A percentile compares a stretch with the other conserved stretches of the same genome.
phyloP scores from a whole-genome alignment of 2,888 invertebrate species.

The Lottia scabra region DNA sequence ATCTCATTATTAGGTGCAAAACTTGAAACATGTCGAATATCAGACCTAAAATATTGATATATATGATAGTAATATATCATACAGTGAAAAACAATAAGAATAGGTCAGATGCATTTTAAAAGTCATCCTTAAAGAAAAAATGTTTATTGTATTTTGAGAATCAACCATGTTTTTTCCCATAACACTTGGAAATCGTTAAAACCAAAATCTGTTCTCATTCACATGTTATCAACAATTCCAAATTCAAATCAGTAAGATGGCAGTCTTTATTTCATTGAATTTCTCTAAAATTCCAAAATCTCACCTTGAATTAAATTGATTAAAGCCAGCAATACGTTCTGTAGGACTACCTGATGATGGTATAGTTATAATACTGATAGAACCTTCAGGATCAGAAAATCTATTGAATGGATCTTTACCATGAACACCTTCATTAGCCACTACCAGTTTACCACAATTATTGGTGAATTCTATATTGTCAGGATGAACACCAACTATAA shows the following conservation, averaged over 20 bases:
- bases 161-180: too few relatives aligned
- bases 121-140: too few relatives aligned
- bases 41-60: slow-evolving; percentile 18
- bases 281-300: too few relatives aligned
- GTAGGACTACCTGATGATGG: slow-evolving; percentile 33
- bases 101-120: too few relatives aligned
- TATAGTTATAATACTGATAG: slow-evolving; percentile 36
- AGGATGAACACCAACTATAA: slow-evolving; percentile 44
- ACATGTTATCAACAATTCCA: too few relatives aligned
- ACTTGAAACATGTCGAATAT: slow-evolving; percentile 22
- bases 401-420: slow-evolving; percentile 25
- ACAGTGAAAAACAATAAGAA: too few relatives aligned
- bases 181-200: too few relatives aligned
- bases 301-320: slow-evolving; percentile 26
- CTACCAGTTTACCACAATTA: slow-evolving; percentile 37
- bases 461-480: slow-evolving; percentile 38
- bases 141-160: too few relatives aligned
- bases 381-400: slow-evolving; percentile 43
- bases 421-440: slow-evolving; percentile 43
- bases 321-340: slow-evolving; percentile 33
- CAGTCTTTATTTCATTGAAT: too few relatives aligned
- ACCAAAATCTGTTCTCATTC: too few relatives aligned
- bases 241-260: too few relatives aligned
- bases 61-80: too few relatives aligned
- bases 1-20: background rate